Evolutionary conservation across 2,797 vertebrate species (phyloP).

Genomic region (Delichon dasypus): DNA sequence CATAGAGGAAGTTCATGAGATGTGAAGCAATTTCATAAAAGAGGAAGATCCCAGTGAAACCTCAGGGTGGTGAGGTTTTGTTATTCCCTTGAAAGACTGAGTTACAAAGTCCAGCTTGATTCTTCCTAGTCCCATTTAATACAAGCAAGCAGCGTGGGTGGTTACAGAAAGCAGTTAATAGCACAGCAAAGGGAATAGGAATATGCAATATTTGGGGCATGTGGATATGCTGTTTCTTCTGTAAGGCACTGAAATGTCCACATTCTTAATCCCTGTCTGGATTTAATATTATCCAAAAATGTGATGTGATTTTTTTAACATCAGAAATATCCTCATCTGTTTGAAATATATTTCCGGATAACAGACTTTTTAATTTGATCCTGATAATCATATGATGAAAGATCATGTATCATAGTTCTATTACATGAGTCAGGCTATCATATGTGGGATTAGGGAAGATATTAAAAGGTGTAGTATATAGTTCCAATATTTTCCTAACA

Average conservation of each 20-base stretch:
- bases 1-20: neutral
- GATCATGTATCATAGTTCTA: neutral
- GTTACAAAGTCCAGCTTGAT: neutral
- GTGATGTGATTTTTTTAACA: neutral
- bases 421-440: neutral
- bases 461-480: neutral
- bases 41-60: neutral
- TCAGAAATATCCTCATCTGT: neutral
- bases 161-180: neutral
- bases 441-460: neutral
- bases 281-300: neutral
- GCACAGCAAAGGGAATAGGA: neutral
- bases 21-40: neutral
- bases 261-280: neutral
- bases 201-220: neutral
- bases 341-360: neutral
- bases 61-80: neutral
- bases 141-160: neutral
- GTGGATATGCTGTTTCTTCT: neutral
- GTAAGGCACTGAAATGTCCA: neutral
- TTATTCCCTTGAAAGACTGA: neutral
- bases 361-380: neutral
- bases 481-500: neutral
- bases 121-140: neutral
- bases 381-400: neutral